Conservation (phyloP, 2,113 vertebrate species). For the Menidia beryllina region DNA sequence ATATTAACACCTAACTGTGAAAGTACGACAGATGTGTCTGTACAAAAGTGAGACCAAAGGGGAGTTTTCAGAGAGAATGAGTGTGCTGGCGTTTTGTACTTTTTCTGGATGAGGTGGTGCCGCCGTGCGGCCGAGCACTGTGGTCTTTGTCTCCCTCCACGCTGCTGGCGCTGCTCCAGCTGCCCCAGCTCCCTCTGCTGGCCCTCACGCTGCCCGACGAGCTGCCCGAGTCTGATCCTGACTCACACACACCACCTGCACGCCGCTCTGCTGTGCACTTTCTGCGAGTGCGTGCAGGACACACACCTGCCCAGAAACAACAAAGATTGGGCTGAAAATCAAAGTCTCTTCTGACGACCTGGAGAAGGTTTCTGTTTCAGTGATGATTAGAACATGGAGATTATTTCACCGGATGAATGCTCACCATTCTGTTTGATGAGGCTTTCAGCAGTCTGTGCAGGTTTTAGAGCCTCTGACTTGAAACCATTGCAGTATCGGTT, state of each 20-base stretch:
- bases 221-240: constrained; percentile 94
- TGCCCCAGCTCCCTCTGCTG: constrained; percentile 96
- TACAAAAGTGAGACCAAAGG: background rate
- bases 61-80: background rate
- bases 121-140: constrained; percentile 71
- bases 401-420: background rate
- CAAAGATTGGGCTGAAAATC: background rate
- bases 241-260: constrained; percentile 88
- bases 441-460: constrained; percentile 56
- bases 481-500: constrained; percentile 80
- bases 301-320: constrained; percentile 59
- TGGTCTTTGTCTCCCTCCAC: constrained; percentile 92
- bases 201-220: constrained; percentile 92
- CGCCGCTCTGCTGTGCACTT: constrained; percentile 84
- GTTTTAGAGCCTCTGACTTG: constrained; percentile 80
- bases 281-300: constrained; percentile 75
- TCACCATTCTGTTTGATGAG: constrained; percentile 79
- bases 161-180: constrained; percentile 97
- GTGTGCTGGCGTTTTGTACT: constrained; percentile 72
- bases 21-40: background rate
- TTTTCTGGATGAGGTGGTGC: constrained; percentile 81
- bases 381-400: background rate
- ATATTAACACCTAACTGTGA: background rate
- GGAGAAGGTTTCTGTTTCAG: background rate
- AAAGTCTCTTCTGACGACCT: too few species aligned